Conservation (phyloP, 1,140 invertebrate species). For the Drosophila takahashii region DNA sequence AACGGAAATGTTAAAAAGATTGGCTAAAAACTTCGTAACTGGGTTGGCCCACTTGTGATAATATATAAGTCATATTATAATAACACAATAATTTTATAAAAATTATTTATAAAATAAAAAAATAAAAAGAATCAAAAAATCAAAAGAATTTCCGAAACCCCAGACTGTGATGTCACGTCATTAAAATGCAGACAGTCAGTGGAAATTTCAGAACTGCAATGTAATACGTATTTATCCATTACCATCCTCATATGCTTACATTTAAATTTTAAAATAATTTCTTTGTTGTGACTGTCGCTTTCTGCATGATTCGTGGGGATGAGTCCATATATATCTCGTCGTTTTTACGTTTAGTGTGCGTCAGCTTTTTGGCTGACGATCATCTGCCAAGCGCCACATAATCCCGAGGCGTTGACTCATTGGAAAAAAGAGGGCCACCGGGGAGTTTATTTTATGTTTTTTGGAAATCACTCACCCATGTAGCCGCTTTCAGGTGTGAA, state of each 20-base stretch:
- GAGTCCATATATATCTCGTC: conserved; percentile 17
- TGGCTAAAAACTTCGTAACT: too few species aligned
- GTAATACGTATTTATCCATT: not conserved
- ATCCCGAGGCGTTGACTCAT: conserved; percentile 33
- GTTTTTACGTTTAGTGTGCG: conserved; percentile 11
- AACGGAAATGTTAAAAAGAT: too few species aligned
- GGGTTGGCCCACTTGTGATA: too few species aligned
- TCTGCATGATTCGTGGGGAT: conserved; percentile 27
- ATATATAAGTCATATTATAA: too few species aligned
- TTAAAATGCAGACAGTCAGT: not conserved
- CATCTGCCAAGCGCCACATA: conserved; percentile 16
- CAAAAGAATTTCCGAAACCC: too few species aligned
- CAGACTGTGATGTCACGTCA: not conserved
- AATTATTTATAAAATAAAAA: too few species aligned
- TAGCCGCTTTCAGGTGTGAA: conserved; percentile 32
- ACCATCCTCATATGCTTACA: too few species aligned
- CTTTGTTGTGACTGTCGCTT: conserved; percentile 16
- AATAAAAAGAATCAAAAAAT: too few species aligned
- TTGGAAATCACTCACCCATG: conserved; percentile 33
- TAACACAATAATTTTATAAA: too few species aligned
- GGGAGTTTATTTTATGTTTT: conserved; percentile 2
- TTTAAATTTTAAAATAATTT: conserved; percentile 2
- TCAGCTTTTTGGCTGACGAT: conserved; percentile 18
- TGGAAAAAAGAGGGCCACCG: conserved; percentile 17
- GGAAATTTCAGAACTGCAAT: not conserved